Evolutionary conservation across 2,797 vertebrate species (phyloP), one percentile per base, ranked within the genome.

Genomic region (Triplophysa bombifrons): DNA sequence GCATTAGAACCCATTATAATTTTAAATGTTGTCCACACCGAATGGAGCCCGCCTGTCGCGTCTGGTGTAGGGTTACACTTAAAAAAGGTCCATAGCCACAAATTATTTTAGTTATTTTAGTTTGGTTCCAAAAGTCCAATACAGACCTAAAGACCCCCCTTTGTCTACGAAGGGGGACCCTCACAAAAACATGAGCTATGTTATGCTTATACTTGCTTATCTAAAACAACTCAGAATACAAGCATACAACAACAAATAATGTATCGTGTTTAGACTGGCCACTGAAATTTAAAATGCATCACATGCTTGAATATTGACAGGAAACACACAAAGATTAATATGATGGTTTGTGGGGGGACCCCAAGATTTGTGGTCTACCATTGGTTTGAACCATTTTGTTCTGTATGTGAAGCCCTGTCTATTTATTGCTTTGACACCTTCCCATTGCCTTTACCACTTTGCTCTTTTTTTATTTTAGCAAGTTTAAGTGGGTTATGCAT

Each of bases 391-490:
- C 41, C 61, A 66, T 76, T 80, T 11, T 78, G 27, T 65, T 55
- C 30, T 67, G 60, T 61, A 74, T 80, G 74, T 80, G 65, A 71
- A n/a, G 7, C 38, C 22, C 51, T 22, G 11, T 60, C 44, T 78
- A 22, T 61, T 70, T 22, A 68, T 78, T 51, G 69, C 56, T 48
- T 13, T 69, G 44, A 51, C 76, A 53, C 66, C 44, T 70, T 34
- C 14, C 27, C 27, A 12, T 22, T 50, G 14, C 4, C 66, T 41
- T 38, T 16, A 38, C 44, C 56, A 3, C 67, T 50, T 14, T 70
- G 27, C 67, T 48, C n/a, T 27, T 20, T 44, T 17, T 19, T 58
- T 79, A 41, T 68, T 73, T 44, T 70, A 0, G 8, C 56, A 69
- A 72, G 60, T 79, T 64, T 72, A 79, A 65, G 50, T 73, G 69